Evolutionary conservation across 2,888 invertebrate genomes (phyloP), one percentile per base, ranked within the genome.

Genomic region (Slavum lentiscoides): DNA sequence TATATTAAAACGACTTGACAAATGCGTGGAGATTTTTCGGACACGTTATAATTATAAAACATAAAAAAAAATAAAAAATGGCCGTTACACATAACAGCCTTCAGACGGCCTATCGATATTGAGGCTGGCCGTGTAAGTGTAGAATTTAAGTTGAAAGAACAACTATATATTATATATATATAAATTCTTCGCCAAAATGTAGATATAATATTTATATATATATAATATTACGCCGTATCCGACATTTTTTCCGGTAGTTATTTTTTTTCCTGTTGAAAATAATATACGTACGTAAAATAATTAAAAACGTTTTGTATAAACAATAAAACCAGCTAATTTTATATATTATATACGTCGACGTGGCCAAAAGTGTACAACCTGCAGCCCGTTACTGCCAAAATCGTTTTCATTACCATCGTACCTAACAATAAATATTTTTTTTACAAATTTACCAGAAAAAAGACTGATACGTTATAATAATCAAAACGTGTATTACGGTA

Each of bases 11-110:
- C 17, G 7, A 23, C 30, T 7, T 61, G 64, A 21, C 15, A 43
- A 43, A 68, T 30, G 23, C 23, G 58, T 59, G 59, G 67, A 68
- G 1, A 49, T 43, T 75, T 68, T 75, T 75, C 49, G 19, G 17
- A 59, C 75, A 68, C 49, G 11, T 43, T 43, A 43, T 43, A 43
- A 43, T 9, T 43, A 43, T 43, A 43, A 43, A 9, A 43, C 6
- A 43, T 43, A 43, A 9, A 43, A 23, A 43, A 9, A 43, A 23
- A 21, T 21, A 23, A 43, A 43, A 43, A 66, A 64, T 74, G 74
- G 64, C 66, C 74, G 74, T 66, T 66, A 68, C 13, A 68, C 68
- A n/a, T n/a, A 75, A 75, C 67, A 68, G 75, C 75, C 75, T 75
- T 68, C 75, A 75, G 75, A 75, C 75, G 75, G 75, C 75, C 75